These are phyloP conservation scores for Leucoptera coffeella DNA, from an alignment of 2,888 invertebrate genomes.

Conservation along the genomic window DNA sequence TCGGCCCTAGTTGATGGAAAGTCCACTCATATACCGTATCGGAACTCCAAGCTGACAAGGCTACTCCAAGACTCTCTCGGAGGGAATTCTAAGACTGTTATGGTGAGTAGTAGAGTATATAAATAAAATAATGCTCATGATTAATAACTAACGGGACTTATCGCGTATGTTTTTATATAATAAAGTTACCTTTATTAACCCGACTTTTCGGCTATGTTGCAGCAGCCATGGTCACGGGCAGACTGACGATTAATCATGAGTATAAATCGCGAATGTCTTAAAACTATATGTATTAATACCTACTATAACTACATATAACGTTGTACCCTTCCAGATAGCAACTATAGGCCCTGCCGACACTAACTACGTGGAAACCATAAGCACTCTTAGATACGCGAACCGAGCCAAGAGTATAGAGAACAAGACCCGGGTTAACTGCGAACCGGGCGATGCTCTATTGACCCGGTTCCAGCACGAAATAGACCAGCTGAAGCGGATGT, in stretches of 20 bases:
- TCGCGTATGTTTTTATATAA: too few relatives aligned
- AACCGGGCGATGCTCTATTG: slow-evolving; percentile 93
- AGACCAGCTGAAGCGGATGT: slow-evolving; percentile 78
- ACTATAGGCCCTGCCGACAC: slow-evolving; percentile 94
- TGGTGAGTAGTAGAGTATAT: slow-evolving; percentile 66
- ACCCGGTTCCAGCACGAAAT: slow-evolving; percentile 96
- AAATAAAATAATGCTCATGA: too few relatives aligned
- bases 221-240: too few relatives aligned
- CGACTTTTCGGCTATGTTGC: too few relatives aligned
- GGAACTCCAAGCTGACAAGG: slow-evolving; percentile 97
- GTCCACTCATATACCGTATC: slow-evolving; percentile 94
- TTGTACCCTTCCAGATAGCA: slow-evolving; percentile 64
- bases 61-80: slow-evolving; percentile 94
- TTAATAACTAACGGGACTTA: too few relatives aligned
- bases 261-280: too few relatives aligned
- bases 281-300: too few relatives aligned
- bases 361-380: slow-evolving; percentile 96
- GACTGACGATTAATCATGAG: too few relatives aligned
- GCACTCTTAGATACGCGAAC: slow-evolving; percentile 93
- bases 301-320: too few relatives aligned
- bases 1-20: slow-evolving; percentile 97
- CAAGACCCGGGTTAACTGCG: slow-evolving; percentile 92
- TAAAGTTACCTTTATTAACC: too few relatives aligned
- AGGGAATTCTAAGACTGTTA: slow-evolving; percentile 92
- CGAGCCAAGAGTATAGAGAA: slow-evolving; percentile 97